phyloP scores from a whole-genome alignment of 2,888 invertebrate genomes.

The Anthophora plumipes region DNA sequence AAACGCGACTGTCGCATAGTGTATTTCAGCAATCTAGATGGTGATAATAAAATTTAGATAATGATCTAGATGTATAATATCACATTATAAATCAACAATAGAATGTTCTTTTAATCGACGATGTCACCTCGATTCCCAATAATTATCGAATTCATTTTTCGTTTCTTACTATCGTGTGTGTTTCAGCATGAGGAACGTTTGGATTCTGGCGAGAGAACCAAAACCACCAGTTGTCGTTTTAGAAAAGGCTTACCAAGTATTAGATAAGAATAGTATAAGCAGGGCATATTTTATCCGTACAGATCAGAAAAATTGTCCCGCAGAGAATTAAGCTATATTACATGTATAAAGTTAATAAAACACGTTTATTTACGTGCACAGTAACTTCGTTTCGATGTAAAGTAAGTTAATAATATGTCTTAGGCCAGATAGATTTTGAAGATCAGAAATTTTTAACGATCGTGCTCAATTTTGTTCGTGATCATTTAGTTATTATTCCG shows the following conservation, averaged over 20 bases:
- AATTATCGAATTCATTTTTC: background rate
- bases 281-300: constrained; percentile 87
- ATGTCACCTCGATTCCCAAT: too few species aligned
- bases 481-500: constrained; percentile 19
- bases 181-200: constrained; percentile 71
- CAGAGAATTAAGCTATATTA: constrained; percentile 43
- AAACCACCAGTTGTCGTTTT: constrained; percentile 86
- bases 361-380: background rate
- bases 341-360: background rate
- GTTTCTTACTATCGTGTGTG: background rate
- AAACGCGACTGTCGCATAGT: too few species aligned
- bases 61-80: too few species aligned
- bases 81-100: too few species aligned
- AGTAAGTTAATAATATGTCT: background rate
- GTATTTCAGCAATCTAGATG: too few species aligned
- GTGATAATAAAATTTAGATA: too few species aligned
- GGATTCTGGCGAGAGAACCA: constrained; percentile 89
- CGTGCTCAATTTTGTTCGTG: constrained; percentile 16
- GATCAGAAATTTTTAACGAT: background rate
- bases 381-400: constrained; percentile 7
- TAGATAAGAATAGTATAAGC: constrained; percentile 87
- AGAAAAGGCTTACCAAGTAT: constrained; percentile 87
- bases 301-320: constrained; percentile 87
- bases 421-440: constrained; percentile 9
- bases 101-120: too few species aligned